Evolutionary conservation across 2,888 invertebrate genomes (phyloP), one percentile per base, ranked within the genome.

Genomic region (Mamestra brassicae): DNA sequence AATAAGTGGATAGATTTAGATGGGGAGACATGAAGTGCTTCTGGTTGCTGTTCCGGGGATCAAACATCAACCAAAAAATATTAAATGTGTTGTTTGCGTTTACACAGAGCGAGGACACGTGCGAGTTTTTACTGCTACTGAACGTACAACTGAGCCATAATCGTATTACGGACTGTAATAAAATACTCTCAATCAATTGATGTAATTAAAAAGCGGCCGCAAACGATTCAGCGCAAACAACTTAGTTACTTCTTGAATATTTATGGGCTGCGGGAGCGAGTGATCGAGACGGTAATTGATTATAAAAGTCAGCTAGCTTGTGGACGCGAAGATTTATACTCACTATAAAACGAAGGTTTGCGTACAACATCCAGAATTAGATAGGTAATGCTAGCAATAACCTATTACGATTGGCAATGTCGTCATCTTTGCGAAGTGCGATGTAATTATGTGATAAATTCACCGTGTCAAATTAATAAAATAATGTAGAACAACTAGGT

Each of bases 241-340:
- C 88, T 90, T 90, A 86, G 90, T 90, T 90, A 91, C 90, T 91
- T 89, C 89, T 91, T 90, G 92, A 92, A 93, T 93, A 94, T 94
- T 94, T 94, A 94, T 92, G 90, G 91, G 86, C 83, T 89, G 88
- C 88, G 84, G 87, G 87, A 91, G 87, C 91, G 93, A 93, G 90
- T 94, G 92, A 94, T 95, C 90, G 91, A 89, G 91, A 91, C 90
- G 86, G 93, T 94, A 95, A 95, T 95, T 94, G 95, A 94, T 94
- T 94, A 92, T 95, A 94, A 95, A 95, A 94, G 94, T 95, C 95
- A 87, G 90, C 88, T 86, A 90, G 92, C 91, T 91, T 90, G 92
- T 89, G 90, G 90, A 93, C 91, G 91, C 80, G 87, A 89, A 93
- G 93, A 95, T 95, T 95, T 95, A 95, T 92, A 91, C 88, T 86